Percentiles rank a stretch among this genome's conserved stretches.
Evolutionary conservation across 2,888 invertebrate genomes (phyloP).

Genomic region (Sericinus montela): DNA sequence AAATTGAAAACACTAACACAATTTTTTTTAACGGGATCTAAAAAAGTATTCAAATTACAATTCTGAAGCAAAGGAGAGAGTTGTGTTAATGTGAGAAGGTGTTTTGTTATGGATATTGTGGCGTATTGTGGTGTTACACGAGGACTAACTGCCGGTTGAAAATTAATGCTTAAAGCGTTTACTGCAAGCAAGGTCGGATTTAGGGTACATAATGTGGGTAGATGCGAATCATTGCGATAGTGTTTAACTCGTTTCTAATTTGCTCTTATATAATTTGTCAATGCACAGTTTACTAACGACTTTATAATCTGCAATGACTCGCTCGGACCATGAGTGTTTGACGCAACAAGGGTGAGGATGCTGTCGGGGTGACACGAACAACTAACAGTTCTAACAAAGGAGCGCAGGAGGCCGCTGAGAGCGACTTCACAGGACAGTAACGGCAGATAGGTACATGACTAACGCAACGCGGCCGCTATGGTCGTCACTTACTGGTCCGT

Average conservation of each 20-base stretch:
- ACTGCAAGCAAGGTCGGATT: constrained; percentile 39
- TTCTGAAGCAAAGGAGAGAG: constrained; percentile 23
- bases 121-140: constrained; percentile 30
- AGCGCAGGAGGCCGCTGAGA: constrained; percentile 59
- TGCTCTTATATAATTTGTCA: neutral
- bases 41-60: constrained; percentile 27
- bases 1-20: neutral
- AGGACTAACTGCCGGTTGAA: constrained; percentile 26
- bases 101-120: constrained; percentile 29
- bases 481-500: constrained; percentile 93
- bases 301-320: constrained; percentile 35
- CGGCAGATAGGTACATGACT: constrained; percentile 44
- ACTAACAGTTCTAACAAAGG: constrained; percentile 55
- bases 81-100: constrained; percentile 30
- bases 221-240: constrained; percentile 29
- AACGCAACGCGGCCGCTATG: constrained; percentile 52
- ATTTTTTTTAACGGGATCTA: too few species aligned
- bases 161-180: constrained; percentile 32
- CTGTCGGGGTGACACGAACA: constrained; percentile 48
- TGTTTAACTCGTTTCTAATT: neutral
- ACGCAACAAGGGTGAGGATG: constrained; percentile 46
- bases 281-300: neutral
- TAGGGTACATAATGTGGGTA: neutral
- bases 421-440: constrained; percentile 48
- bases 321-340: constrained; percentile 41